phyloP scores from a whole-genome alignment of 1,140 invertebrate genomes.

The Choristoneura fumiferana region DNA sequence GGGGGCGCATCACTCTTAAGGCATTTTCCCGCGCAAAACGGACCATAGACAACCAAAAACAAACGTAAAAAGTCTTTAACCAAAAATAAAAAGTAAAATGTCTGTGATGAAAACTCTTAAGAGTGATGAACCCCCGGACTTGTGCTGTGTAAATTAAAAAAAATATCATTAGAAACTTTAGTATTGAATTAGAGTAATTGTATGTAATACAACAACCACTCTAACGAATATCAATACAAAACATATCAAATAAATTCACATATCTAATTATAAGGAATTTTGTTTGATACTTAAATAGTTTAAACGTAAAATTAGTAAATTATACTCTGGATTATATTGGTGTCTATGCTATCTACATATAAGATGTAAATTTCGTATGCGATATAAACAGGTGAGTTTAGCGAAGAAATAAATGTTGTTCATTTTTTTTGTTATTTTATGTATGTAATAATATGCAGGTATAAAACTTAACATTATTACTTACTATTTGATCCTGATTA shows the following conservation, averaged over 20 bases:
- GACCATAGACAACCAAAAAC: constrained; percentile 16
- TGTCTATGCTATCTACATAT: constrained; percentile 9
- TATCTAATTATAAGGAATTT: constrained; percentile 49
- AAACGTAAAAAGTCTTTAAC: constrained; percentile 23
- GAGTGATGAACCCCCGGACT: constrained; percentile 60
- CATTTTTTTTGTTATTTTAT: not conserved
- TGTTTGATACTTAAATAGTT: constrained; percentile 17
- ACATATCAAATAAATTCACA: constrained; percentile 71
- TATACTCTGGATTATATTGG: constrained; percentile 25
- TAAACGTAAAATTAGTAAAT: constrained; percentile 14
- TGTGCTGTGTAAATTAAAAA: constrained; percentile 21
- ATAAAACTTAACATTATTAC: no score
- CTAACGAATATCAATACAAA: constrained; percentile 74
- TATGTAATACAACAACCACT: constrained; percentile 64
- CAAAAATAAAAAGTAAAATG: no score
- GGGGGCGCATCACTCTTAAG: constrained; percentile 75
- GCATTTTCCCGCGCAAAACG: constrained; percentile 22
- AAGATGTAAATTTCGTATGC: constrained; percentile 2
- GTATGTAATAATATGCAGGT: no score
- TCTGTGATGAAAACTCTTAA: constrained; percentile 41
- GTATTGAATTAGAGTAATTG: constrained; percentile 58
- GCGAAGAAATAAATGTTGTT: not conserved
- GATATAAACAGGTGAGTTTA: not conserved
- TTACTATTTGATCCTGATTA: no score
- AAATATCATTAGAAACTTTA: constrained; percentile 35